A percentile compares a stretch with the other conserved stretches of the same genome.
Conservation (phyloP, 2,888 invertebrate species). For the Calameuta pallipes region DNA sequence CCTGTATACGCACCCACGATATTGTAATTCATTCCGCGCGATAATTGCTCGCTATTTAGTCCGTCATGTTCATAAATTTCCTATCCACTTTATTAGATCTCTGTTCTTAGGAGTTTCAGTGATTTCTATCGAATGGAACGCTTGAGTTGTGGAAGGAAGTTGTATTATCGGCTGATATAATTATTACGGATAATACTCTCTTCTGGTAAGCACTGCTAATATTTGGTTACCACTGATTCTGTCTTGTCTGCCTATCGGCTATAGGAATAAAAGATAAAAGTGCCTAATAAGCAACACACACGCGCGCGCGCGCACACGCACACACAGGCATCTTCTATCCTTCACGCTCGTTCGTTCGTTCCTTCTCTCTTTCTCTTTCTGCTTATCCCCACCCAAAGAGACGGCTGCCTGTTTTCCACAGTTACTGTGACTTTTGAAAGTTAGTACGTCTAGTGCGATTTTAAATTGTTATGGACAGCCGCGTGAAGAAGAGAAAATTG, state of each 20-base stretch:
- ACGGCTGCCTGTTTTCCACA: neutral
- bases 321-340: neutral
- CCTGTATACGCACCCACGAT: too few species aligned
- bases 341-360: neutral
- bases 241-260: constrained; percentile 39
- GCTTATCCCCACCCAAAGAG: neutral
- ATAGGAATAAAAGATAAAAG: constrained; percentile 32
- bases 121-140: neutral
- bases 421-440: neutral
- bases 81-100: neutral
- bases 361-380: neutral
- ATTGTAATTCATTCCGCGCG: too few species aligned
- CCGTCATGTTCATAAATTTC: too few species aligned
- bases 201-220: neutral
- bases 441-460: neutral
- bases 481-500: neutral
- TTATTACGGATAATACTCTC: neutral
- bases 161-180: neutral
- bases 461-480: neutral
- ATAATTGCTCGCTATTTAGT: too few species aligned
- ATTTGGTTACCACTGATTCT: constrained; percentile 31
- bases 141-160: neutral
- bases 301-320: too few species aligned
- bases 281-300: neutral
- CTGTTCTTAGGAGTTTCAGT: neutral